A percentile compares a stretch with the other conserved stretches of the same genome.
Conservation (phyloP, 2,888 invertebrate species). For the Nomada ferruginata region DNA sequence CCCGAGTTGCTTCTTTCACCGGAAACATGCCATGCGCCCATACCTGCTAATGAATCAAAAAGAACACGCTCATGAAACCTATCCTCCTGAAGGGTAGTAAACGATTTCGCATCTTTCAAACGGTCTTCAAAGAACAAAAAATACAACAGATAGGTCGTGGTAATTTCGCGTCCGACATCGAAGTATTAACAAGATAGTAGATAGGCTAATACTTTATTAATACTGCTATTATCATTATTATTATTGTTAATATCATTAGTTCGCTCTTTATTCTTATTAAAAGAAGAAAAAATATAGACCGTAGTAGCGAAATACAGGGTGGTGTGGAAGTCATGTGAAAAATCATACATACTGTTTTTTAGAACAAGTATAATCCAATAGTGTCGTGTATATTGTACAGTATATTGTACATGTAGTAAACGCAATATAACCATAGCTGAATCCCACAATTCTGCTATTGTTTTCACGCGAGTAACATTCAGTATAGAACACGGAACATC, state of each 20-base stretch:
- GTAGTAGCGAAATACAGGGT: conserved; percentile 67
- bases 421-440: conserved; percentile 20
- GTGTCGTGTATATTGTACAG: conserved; percentile 34
- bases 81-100: background rate
- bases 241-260: background rate
- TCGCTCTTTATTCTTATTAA: conserved; percentile 38
- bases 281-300: conserved; percentile 39
- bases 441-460: conserved; percentile 6
- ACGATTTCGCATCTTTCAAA: conserved; percentile 42
- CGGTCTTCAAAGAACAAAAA: background rate
- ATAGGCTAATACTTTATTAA: conserved; percentile 59
- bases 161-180: background rate
- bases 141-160: background rate
- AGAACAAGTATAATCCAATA: conserved; percentile 42
- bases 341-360: conserved; percentile 42
- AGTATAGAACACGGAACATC: conserved; percentile 62
- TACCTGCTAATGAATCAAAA: conserved; percentile 86
- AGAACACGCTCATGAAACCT: conserved; percentile 46
- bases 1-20: conserved; percentile 89
- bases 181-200: conserved; percentile 12
- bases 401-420: conserved; percentile 15
- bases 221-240: too few species aligned
- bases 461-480: conserved; percentile 58
- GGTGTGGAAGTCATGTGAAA: conserved; percentile 23
- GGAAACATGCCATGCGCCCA: conserved; percentile 94